A percentile compares a stretch with the other conserved stretches of the same genome.
phyloP scores from a whole-genome alignment of 2,113 vertebrate genomes.

The Willisornis vidua region DNA sequence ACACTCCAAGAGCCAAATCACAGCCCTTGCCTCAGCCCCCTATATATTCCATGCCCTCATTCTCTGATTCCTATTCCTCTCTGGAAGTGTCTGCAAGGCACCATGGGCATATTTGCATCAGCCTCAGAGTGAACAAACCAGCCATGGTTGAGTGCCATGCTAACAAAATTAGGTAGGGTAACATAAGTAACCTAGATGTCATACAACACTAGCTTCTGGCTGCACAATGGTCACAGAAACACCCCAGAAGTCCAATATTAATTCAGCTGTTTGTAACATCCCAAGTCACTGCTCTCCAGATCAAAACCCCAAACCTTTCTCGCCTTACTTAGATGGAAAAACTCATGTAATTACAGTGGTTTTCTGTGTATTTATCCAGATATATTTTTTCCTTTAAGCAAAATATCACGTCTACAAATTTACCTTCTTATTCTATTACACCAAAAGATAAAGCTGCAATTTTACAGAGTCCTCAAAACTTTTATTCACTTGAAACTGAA shows the following conservation, averaged over 20 bases:
- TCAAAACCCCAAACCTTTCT: conserved; percentile 9
- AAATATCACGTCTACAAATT: conserved; percentile 50
- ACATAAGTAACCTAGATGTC: neutral
- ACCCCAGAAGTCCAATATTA: neutral
- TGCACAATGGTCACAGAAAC: neutral
- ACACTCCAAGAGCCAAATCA: neutral
- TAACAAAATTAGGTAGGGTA: neutral
- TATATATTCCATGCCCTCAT: accelerated
- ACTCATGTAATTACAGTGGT: neutral
- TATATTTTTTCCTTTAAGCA: neutral
- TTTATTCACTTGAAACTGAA: conserved; percentile 29
- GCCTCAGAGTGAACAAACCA: neutral
- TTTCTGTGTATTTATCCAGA: neutral
- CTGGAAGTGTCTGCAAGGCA: neutral
- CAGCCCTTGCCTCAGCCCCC: neutral
- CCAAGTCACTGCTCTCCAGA: neutral
- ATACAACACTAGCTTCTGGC: neutral
- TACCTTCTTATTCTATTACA: conserved; percentile 1
- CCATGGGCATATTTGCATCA: neutral
- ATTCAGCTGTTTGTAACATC: conserved; percentile 19
- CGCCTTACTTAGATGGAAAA: conserved; percentile 30
- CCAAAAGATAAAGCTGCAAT: conserved; percentile 7
- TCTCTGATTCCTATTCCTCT: neutral
- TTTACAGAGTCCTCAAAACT: conserved; percentile 24
- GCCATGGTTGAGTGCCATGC: neutral